Evolutionary conservation across 2,888 invertebrate species (phyloP).

Genomic region (Oxytorus armatus): DNA sequence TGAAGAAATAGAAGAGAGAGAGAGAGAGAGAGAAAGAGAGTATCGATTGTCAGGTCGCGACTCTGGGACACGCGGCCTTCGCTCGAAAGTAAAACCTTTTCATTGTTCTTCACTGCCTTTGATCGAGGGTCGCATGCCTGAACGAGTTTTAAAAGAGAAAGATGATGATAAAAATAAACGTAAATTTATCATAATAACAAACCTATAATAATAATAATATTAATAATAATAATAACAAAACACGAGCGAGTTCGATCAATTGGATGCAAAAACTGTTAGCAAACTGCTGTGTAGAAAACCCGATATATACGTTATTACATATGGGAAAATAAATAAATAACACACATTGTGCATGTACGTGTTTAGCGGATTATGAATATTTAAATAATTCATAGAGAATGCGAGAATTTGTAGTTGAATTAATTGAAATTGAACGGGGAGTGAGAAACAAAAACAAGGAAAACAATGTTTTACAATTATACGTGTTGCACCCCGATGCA

Average conservation of each 20-base stretch:
- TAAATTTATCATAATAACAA: constrained; percentile 48
- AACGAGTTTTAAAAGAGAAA: constrained; percentile 57
- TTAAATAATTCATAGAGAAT: constrained; percentile 29
- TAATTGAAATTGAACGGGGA: background rate
- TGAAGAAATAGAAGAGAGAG: constrained; percentile 8
- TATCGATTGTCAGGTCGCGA: constrained; percentile 56
- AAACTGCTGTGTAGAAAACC: constrained; percentile 24
- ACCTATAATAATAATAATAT: constrained; percentile 11
- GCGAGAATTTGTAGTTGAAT: constrained; percentile 32
- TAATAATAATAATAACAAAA: constrained; percentile 11
- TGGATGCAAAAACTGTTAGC: constrained; percentile 15
- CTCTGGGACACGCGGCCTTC: constrained; percentile 71
- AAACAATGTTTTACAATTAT: constrained; percentile 7
- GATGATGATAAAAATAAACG: constrained; percentile 58
- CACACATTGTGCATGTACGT: constrained; percentile 32
- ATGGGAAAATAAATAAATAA: constrained; percentile 11
- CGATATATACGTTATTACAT: constrained; percentile 31
- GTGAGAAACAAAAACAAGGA: background rate
- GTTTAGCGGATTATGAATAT: constrained; percentile 27
- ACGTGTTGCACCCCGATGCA: background rate
- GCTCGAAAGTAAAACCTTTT: constrained; percentile 76
- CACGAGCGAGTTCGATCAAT: constrained; percentile 28
- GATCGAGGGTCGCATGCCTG: constrained; percentile 74
- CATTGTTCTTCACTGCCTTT: constrained; percentile 78
- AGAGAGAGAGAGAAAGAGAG: constrained; percentile 15